Percentiles rank a stretch among this genome's conserved stretches.
Evolutionary conservation across 2,888 invertebrate species (phyloP).

Genomic region (Druceiella hillmani): DNA sequence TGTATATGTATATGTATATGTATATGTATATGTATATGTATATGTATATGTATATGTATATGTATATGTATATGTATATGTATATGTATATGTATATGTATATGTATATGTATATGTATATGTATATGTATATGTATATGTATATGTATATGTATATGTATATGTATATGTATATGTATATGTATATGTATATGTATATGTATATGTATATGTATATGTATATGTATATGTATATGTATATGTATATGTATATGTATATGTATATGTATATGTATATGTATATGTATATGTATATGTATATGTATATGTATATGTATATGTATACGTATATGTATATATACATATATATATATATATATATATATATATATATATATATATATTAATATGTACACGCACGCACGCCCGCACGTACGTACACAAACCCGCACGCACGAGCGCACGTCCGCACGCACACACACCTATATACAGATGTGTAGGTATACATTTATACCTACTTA

Average conservation of each 20-base stretch:
- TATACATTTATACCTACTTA: no score
- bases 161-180: constrained; percentile 1
- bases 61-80: no score
- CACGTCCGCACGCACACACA: no score
- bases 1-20: constrained; percentile 1
- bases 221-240: constrained; percentile 1
- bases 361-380: constrained; percentile 1
- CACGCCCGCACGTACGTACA: no score
- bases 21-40: no score
- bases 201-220: constrained; percentile 1
- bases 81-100: no score
- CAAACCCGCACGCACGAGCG: no score
- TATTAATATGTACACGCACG: background rate
- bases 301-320: constrained; percentile 1
- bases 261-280: constrained; percentile 1
- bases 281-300: constrained; percentile 1
- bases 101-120: no score
- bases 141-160: constrained; percentile 1
- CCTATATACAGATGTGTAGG: no score
- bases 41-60: no score
- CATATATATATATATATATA: constrained; percentile 1
- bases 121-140: constrained; percentile 1
- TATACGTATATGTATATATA: constrained; percentile 1
- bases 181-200: constrained; percentile 1
- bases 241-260: constrained; percentile 1